Conservation (phyloP, 1,140 invertebrate species). For the Mercenaria mercenaria region DNA sequence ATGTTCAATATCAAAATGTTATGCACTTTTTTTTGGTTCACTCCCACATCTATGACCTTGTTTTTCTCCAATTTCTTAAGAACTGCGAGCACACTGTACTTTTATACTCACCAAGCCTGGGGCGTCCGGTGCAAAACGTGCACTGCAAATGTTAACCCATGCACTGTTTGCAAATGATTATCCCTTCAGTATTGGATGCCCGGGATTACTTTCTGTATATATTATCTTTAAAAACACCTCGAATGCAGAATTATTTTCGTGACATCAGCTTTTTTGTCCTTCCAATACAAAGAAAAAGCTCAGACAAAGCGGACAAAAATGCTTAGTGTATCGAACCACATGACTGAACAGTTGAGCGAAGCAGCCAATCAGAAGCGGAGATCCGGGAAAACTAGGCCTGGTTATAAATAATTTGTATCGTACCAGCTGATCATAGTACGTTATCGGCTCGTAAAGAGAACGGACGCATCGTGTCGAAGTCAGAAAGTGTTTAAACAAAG, state of each 20-base stretch:
- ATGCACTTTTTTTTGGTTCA: no score
- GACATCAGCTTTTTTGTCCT: slow-evolving; percentile 11
- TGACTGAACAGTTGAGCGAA: neutral
- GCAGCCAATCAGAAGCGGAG: slow-evolving; percentile 17
- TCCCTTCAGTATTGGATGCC: no score
- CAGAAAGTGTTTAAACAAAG: slow-evolving; percentile 26
- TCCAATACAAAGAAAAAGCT: slow-evolving; percentile 1
- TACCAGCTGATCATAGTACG: slow-evolving; percentile 39
- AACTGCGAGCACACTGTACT: no score
- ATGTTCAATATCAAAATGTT: no score
- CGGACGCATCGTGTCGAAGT: neutral
- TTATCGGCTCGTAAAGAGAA: neutral
- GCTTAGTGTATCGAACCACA: slow-evolving; percentile 22
- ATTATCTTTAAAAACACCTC: no score
- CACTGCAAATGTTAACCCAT: no score
- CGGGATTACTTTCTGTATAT: no score
- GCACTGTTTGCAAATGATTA: no score
- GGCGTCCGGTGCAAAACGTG: no score
- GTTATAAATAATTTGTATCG: neutral
- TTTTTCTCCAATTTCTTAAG: no score
- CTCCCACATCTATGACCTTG: no score
- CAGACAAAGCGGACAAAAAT: slow-evolving; percentile 14
- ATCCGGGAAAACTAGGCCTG: neutral
- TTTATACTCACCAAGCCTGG: no score
- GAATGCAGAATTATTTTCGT: neutral